Evolutionary conservation across 2,888 invertebrate species (phyloP).

Genomic region (Drosophila yooni): DNA sequence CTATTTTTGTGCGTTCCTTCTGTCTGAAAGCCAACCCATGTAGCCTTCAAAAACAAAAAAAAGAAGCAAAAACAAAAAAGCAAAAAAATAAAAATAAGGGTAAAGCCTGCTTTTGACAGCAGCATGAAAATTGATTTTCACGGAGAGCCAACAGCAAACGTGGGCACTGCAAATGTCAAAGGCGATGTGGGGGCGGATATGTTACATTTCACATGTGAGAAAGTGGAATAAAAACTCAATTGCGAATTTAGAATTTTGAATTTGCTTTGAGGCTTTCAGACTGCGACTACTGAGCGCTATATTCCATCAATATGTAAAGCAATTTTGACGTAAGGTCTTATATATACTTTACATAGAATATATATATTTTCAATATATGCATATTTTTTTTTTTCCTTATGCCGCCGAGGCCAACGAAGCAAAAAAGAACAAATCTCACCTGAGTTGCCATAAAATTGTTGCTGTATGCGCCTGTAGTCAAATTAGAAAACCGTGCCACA

Average conservation of each 20-base stretch:
- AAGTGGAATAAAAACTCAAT: conserved; percentile 52
- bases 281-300: conserved; percentile 18
- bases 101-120: conserved; percentile 66
- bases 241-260: conserved; percentile 42
- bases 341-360: conserved; percentile 16
- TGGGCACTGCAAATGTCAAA: conserved; percentile 39
- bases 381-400: conserved; percentile 40
- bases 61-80: neutral
- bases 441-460: conserved; percentile 71
- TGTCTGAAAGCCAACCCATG: conserved; percentile 20
- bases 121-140: conserved; percentile 74
- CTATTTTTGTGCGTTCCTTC: conserved; percentile 59
- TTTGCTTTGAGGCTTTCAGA: conserved; percentile 24
- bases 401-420: conserved; percentile 59
- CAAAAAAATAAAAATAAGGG: conserved; percentile 34
- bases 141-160: conserved; percentile 13
- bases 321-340: conserved; percentile 60
- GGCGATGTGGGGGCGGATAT: conserved; percentile 37
- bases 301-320: conserved; percentile 69
- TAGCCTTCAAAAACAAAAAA: conserved; percentile 1
- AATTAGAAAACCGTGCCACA: conserved; percentile 77
- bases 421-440: conserved; percentile 71
- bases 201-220: conserved; percentile 39
- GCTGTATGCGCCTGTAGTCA: conserved; percentile 53
- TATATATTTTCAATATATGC: conserved; percentile 3